A percentile compares a stretch with the other conserved stretches of the same genome.
Evolutionary conservation across 2,113 vertebrate species (phyloP).

Genomic region (Tachysurus vachellii): DNA sequence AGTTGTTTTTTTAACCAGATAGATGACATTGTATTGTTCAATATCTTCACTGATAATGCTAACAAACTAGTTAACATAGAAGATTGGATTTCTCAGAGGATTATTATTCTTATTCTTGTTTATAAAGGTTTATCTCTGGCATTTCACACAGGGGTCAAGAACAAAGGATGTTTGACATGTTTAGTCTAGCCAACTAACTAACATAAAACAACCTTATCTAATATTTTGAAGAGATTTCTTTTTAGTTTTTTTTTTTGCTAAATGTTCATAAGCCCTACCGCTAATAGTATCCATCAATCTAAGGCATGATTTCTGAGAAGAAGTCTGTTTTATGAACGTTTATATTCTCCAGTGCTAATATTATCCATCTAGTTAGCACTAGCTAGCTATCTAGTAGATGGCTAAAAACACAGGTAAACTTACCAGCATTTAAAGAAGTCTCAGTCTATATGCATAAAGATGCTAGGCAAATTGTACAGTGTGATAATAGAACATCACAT

Average conservation of each 20-base stretch:
- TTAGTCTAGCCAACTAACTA: neutral
- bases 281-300: neutral
- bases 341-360: neutral
- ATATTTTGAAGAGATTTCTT: neutral
- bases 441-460: neutral
- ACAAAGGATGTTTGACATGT: neutral
- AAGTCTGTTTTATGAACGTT: neutral
- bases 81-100: neutral
- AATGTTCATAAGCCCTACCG: neutral
- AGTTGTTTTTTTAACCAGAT: neutral
- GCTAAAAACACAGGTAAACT: neutral
- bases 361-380: neutral
- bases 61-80: neutral
- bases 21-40: too few relatives aligned
- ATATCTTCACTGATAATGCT: neutral
- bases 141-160: neutral
- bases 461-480: neutral
- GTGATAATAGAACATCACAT: neutral
- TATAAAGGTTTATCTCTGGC: neutral
- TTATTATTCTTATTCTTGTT: neutral
- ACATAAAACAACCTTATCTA: neutral
- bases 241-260: neutral
- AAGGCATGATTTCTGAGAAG: neutral
- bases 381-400: neutral
- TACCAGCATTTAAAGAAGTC: neutral